A percentile compares a stretch with the other conserved stretches of the same genome.
Conservation (phyloP, 2,888 invertebrate genomes). For the Danaus chrysippus region DNA sequence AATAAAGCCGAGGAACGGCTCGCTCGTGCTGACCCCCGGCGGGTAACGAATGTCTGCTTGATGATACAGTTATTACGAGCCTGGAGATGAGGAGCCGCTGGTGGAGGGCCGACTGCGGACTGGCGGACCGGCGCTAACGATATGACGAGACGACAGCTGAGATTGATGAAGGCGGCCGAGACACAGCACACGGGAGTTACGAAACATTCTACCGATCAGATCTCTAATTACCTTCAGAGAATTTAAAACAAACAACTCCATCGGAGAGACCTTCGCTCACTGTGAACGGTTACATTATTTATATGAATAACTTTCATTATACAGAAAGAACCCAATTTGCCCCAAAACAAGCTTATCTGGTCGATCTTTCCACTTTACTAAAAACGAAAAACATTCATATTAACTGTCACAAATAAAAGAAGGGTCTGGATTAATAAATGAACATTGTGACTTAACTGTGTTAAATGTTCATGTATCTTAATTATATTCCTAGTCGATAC, state of each 20-base stretch:
- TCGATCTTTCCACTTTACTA: slow-evolving; percentile 2
- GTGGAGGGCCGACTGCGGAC: background rate
- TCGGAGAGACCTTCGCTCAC: background rate
- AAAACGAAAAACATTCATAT: slow-evolving; percentile 17
- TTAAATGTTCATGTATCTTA: slow-evolving; percentile 42
- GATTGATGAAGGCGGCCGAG: slow-evolving; percentile 25
- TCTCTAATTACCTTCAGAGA: no score
- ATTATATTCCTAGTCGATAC: slow-evolving; percentile 42
- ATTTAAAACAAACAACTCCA: no score
- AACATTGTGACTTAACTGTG: slow-evolving; percentile 29
- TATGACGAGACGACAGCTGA: slow-evolving; percentile 27
- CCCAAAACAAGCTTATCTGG: background rate
- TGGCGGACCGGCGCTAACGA: slow-evolving; percentile 21
- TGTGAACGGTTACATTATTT: background rate
- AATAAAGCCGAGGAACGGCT: background rate
- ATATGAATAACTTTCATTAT: background rate
- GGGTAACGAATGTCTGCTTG: background rate
- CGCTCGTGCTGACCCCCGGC: background rate
- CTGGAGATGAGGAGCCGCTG: background rate
- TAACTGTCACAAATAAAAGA: slow-evolving; percentile 18
- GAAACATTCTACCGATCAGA: slow-evolving; percentile 1
- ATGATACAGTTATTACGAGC: slow-evolving; percentile 3
- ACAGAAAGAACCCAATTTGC: background rate
- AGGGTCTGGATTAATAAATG: slow-evolving; percentile 19
- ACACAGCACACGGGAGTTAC: background rate